These are phyloP conservation scores for Nothura maculosa DNA, from an alignment of 2,797 vertebrate species.

Conservation along the genomic window DNA sequence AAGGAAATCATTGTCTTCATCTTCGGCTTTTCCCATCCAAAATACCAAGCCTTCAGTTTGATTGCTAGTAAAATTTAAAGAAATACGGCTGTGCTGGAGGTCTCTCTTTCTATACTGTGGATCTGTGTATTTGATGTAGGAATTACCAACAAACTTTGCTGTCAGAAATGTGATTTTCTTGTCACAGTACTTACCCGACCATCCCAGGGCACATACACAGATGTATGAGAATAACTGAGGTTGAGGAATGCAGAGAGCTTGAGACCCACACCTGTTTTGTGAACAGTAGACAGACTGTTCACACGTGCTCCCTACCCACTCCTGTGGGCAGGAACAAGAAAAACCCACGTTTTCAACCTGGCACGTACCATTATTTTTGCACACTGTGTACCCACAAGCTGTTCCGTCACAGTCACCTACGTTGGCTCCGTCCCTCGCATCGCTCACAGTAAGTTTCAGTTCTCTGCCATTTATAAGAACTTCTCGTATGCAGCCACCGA, in stretches of 20 bases:
- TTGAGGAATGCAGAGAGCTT: slow-evolving; percentile 80
- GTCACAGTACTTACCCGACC: slow-evolving; percentile 85
- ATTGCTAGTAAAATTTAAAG: slow-evolving; percentile 84
- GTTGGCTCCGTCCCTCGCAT: slow-evolving; percentile 84
- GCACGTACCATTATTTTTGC: slow-evolving; percentile 85
- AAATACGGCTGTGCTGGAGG: slow-evolving; percentile 81
- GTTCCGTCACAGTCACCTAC: slow-evolving; percentile 91
- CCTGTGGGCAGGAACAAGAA: slow-evolving; percentile 81
- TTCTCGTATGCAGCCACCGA: slow-evolving; percentile 87
- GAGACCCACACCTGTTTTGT: slow-evolving; percentile 80
- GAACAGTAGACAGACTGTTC: slow-evolving; percentile 83
- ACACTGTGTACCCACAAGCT: slow-evolving; percentile 86
- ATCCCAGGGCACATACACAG: slow-evolving; percentile 86
- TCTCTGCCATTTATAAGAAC: slow-evolving; percentile 83
- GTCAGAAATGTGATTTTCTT: slow-evolving; percentile 73
- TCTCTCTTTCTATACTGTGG: slow-evolving; percentile 81
- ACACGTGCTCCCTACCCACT: slow-evolving; percentile 84
- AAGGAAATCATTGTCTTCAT: slow-evolving; percentile 89
- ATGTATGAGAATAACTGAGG: slow-evolving; percentile 73
- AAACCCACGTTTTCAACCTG: slow-evolving; percentile 66
- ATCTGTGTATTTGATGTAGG: slow-evolving; percentile 88
- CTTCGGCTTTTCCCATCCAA: slow-evolving; percentile 88
- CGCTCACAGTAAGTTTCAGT: slow-evolving; percentile 84
- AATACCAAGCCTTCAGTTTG: slow-evolving; percentile 82
- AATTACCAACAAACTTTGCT: slow-evolving; percentile 85